Evolutionary conservation across 2,113 vertebrate genomes (phyloP).

Genomic region (Menidia beryllina): DNA sequence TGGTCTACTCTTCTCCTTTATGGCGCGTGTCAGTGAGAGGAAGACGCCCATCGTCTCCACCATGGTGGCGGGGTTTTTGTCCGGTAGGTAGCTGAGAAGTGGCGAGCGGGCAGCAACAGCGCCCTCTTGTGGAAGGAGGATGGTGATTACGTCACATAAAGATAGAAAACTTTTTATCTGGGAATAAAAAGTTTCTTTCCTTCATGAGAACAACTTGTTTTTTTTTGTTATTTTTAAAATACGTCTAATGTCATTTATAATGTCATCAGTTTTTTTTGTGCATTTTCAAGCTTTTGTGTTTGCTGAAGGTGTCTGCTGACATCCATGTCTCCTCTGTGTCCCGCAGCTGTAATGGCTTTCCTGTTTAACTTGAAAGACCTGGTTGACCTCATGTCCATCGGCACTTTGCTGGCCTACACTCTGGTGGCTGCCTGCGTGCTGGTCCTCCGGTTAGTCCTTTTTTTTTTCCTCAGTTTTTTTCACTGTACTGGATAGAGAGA

Average conservation of each 20-base stretch:
- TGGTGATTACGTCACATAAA: slow-evolving; percentile 1
- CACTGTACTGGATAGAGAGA: too few species aligned
- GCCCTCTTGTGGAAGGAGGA: slow-evolving; percentile 53
- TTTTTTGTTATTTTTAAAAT: too few species aligned
- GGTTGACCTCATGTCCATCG: slow-evolving; percentile 98
- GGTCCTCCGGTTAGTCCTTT: slow-evolving; percentile 88
- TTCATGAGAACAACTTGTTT: neutral
- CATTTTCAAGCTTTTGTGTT: neutral
- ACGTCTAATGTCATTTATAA: too few species aligned
- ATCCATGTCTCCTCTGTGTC: slow-evolving; percentile 19
- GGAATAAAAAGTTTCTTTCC: neutral
- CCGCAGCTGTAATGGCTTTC: slow-evolving; percentile 94
- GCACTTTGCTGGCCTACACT: slow-evolving; percentile 95
- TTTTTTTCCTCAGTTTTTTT: fast-evolving
- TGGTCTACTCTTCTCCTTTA: slow-evolving; percentile 84
- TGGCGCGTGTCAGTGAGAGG: slow-evolving; percentile 78
- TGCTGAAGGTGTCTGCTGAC: neutral
- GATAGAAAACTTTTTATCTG: slow-evolving; percentile 4
- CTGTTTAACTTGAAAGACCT: slow-evolving; percentile 96
- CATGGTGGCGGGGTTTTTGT: slow-evolving; percentile 78
- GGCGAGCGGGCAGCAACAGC: slow-evolving; percentile 49
- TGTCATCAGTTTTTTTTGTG: too few species aligned
- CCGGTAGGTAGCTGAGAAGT: slow-evolving; percentile 75
- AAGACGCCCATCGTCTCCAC: slow-evolving; percentile 84
- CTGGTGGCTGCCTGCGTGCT: slow-evolving; percentile 96